These are phyloP conservation scores for Ianthella basta DNA, from an alignment of 37 sponge, comb jelly and placozoan genomes.

Conservation along the genomic window DNA sequence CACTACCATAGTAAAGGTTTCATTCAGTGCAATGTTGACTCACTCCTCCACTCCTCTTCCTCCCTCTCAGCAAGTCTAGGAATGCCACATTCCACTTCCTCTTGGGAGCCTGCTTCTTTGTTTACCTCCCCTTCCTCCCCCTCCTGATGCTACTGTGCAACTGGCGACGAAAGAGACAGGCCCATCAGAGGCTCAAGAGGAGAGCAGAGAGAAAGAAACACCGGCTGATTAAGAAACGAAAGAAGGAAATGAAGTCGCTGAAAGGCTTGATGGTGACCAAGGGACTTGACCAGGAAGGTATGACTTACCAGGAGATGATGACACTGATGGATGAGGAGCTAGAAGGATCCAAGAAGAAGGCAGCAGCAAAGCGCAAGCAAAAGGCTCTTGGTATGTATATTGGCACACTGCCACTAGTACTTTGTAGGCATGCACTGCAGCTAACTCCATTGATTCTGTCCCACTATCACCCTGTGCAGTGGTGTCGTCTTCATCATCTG, in stretches of 20 bases:
- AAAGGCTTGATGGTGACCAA: constrained; percentile 68
- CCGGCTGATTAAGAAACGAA: constrained; percentile 52
- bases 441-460: background rate
- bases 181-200: constrained; percentile 68
- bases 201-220: constrained; percentile 65
- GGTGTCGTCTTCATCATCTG: constrained; percentile 62
- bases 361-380: constrained; percentile 37
- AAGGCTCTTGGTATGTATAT: constrained; percentile 47
- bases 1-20: background rate
- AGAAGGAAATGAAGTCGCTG: constrained; percentile 67
- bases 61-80: constrained; percentile 54
- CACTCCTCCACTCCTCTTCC: background rate
- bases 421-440: background rate
- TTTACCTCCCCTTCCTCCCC: constrained; percentile 79
- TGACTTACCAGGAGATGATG: constrained; percentile 55
- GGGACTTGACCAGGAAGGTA: constrained; percentile 31
- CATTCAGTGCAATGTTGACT: background rate
- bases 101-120: constrained; percentile 79
- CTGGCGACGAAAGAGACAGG: constrained; percentile 59
- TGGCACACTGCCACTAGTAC: background rate
- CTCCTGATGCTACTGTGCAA: constrained; percentile 61
- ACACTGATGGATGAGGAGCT: constrained; percentile 55
- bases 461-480: constrained; percentile 31
- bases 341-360: constrained; percentile 40
- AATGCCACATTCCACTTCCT: constrained; percentile 76